Base-by-base conservation (phyloP, 53 echinoderm and acorn worm genomes). In the Hippasteria phrygiana region DNA sequence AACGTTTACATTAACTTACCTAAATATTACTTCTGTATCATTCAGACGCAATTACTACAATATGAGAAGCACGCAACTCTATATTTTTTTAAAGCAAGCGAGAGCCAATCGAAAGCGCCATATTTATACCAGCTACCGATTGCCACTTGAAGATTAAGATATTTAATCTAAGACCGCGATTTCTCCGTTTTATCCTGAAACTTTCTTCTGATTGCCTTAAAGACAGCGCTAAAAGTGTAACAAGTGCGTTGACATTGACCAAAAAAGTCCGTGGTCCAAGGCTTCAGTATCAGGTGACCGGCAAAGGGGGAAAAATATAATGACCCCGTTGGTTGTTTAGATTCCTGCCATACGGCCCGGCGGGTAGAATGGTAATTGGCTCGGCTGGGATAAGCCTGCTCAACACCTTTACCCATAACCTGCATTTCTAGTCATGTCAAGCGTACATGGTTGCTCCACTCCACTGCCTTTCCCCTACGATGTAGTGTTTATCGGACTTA, bases 301-400 rank as follows among this genome's bases (percentile, higher is more conserved):
- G 17, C 16, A 59, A 20, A 59, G 59, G 26, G 59, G 26, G 59
- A 59, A 59, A 59, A 17, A 59, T 59, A 26, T 24, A 59, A 5
- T 59, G 59, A 26, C 26, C 59, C 26, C 59, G n/a, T 24, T 1
- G 59, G 59, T 26, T 59, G 59, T 59, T 59, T 59, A 26, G 59
- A 59, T 59, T 59, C 17, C 59, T 14, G 59, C 59, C 2, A 7
- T 3, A 59, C 3, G 20, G 59, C 0, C 3, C 8, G 20, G 59
- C 13, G 59, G 59, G 22, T 17, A 26, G 24, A 6, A 59, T 18
- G 59, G 73, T 73, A 73, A 73, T 73, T 73, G 73, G 73, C 73
- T 73, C 73, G 2, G 1, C n/a, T n/a, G 34, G 67, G 67, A 67
- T 67, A n/a, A n/a, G n/a, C n/a, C n/a, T n/a, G n/a, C n/a, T 43